Conservation (phyloP, 2,113 vertebrate genomes). For the rat (Rattus norvegicus) region GRCr8 NC_086026.1:119712501-119713000, state of each 20-base stretch:
- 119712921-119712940: not conserved
- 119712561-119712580: not conserved
- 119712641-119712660: not conserved
- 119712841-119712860: slow-evolving; percentile 58
- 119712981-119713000: rapidly evolving
- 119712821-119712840: not conserved
- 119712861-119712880: slow-evolving; percentile 5
- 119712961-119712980: not conserved
- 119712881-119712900: not conserved
- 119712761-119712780: slow-evolving; percentile 61
- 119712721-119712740: slow-evolving; percentile 5
- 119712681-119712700: not conserved
- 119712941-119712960: not conserved
- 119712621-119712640: not conserved
- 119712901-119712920: slow-evolving; percentile 70
- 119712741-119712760: not conserved
- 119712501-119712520: not conserved
- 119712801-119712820: slow-evolving; percentile 75
- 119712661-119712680: slow-evolving; percentile 51
- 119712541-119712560: not conserved
- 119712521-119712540: not conserved
- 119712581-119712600: not conserved
- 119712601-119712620: not conserved
- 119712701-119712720: slow-evolving; percentile 38
- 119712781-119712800: slow-evolving; percentile 2